Evolutionary conservation across 2,113 vertebrate species (phyloP).

Genomic region (Odocoileus hemionus): DNA sequence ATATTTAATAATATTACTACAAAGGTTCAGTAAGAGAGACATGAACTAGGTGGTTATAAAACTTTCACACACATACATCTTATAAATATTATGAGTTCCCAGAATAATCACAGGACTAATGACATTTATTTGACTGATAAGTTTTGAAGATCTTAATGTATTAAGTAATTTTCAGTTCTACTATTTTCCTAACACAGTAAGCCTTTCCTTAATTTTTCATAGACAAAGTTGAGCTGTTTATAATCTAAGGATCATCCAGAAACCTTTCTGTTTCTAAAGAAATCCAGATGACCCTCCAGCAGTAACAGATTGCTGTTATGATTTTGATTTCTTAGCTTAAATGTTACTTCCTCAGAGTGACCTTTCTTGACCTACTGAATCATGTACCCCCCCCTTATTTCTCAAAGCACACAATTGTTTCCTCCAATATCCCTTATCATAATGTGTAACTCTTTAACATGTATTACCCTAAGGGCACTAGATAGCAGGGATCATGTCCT

Average conservation of each 20-base stretch:
- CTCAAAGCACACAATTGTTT: neutral
- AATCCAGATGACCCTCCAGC: neutral
- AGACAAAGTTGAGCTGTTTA: neutral
- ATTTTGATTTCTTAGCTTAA: slow-evolving; percentile 20
- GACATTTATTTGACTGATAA: slow-evolving; percentile 20
- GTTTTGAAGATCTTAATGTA: slow-evolving; percentile 33
- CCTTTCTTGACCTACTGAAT: neutral
- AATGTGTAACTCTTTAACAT: neutral
- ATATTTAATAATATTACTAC: slow-evolving; percentile 1
- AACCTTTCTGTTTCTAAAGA: neutral
- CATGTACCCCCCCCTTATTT: neutral
- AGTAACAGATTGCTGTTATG: neutral
- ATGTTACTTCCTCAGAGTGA: neutral
- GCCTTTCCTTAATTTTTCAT: slow-evolving; percentile 1
- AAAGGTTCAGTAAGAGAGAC: slow-evolving; percentile 50
- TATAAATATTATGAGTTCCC: slow-evolving; percentile 46
- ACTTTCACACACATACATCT: neutral
- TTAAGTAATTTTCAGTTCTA: slow-evolving; percentile 12
- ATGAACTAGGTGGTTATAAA: slow-evolving; percentile 27
- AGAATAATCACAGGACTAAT: slow-evolving; percentile 23
- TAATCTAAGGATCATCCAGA: neutral
- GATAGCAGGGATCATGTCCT: neutral
- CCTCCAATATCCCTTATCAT: neutral
- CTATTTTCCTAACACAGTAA: neutral
- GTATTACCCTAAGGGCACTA: neutral